These are phyloP conservation scores for Spinibarbus caldwelli DNA, from an alignment of 2,797 vertebrate genomes.

Conservation along the genomic window DNA sequence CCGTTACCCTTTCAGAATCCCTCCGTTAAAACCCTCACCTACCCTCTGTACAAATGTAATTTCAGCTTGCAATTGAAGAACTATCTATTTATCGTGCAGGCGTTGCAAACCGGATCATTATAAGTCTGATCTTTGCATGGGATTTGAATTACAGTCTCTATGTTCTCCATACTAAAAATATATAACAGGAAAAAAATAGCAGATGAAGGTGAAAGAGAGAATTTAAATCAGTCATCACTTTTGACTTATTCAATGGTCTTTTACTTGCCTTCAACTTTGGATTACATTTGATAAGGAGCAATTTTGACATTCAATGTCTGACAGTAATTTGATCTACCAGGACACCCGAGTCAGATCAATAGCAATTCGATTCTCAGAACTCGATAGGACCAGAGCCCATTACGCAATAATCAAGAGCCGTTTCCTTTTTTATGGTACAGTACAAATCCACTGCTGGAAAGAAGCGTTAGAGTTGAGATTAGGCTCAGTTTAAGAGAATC, in stretches of 20 bases:
- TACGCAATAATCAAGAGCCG: not conserved
- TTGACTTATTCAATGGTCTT: conserved; percentile 9
- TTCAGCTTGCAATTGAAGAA: conserved; percentile 24
- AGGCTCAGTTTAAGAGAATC: not conserved
- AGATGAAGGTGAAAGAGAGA: not conserved
- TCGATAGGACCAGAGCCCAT: not conserved
- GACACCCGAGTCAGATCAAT: conserved; percentile 28
- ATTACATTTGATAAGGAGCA: conserved; percentile 40
- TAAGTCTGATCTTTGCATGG: conserved; percentile 37
- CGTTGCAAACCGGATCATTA: conserved; percentile 35
- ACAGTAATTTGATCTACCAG: conserved; percentile 27
- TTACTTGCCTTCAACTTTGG: conserved; percentile 28
- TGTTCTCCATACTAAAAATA: not conserved
- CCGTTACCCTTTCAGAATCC: conserved; percentile 23
- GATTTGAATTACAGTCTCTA: not conserved
- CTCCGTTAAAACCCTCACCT: conserved; percentile 5
- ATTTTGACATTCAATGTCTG: conserved; percentile 41
- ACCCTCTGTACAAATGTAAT: conserved; percentile 42
- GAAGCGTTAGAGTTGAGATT: no score
- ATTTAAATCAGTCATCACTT: conserved; percentile 5
- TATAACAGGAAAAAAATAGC: not conserved
- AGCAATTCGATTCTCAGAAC: conserved; percentile 13
- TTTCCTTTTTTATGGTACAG: not conserved
- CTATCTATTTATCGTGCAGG: conserved; percentile 42
- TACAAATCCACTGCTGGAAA: not conserved